These are phyloP conservation scores for Melanotaenia maccullochi DNA, from an alignment of 2,797 vertebrate species.

Conservation along the genomic window DNA sequence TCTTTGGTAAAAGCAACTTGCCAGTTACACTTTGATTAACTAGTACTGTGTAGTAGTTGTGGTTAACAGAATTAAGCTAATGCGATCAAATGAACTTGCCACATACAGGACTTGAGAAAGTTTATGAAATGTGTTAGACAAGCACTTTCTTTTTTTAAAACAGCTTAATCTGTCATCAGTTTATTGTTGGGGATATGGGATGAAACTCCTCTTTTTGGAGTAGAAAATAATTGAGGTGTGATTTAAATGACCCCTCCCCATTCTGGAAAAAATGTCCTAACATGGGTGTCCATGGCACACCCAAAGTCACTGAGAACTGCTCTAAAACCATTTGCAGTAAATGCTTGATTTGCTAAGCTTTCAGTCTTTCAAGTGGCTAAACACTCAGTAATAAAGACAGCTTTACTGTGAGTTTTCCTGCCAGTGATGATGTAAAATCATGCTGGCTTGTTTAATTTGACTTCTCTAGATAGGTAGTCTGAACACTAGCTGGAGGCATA, in stretches of 20 bases:
- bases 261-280: not conserved
- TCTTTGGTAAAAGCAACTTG: constrained; percentile 12
- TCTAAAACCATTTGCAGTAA: no score
- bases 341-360: no score
- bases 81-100: not conserved
- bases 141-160: constrained; percentile 5
- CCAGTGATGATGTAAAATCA: not conserved
- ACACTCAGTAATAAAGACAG: not conserved
- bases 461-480: not conserved
- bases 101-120: not conserved
- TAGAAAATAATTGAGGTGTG: not conserved
- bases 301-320: not conserved
- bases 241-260: not conserved
- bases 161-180: constrained; percentile 25
- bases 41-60: constrained; percentile 1
- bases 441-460: not conserved
- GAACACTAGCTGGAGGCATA: not conserved
- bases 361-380: not conserved
- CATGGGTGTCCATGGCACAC: not conserved
- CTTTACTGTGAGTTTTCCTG: not conserved
- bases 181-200: constrained; percentile 13
- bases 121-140: not conserved
- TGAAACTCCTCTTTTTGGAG: not conserved
- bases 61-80: constrained; percentile 4
- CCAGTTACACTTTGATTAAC: constrained; percentile 21